Percentiles rank a stretch among this genome's conserved stretches.
Conservation (phyloP, 2,797 vertebrate species). For the Esox masquinongy region DNA sequence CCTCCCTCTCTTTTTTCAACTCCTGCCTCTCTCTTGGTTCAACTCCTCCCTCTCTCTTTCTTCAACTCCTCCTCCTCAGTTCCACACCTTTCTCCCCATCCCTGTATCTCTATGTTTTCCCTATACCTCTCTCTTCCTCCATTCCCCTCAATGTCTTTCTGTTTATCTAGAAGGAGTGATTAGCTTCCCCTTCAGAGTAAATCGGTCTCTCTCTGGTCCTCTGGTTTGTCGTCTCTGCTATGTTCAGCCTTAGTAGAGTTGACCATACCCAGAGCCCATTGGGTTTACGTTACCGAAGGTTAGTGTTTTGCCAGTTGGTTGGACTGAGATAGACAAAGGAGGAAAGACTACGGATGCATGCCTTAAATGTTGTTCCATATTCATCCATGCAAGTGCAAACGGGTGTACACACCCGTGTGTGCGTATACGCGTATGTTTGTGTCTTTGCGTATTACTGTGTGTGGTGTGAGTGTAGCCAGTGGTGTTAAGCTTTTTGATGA, state of each 20-base stretch:
- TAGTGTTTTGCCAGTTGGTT: neutral
- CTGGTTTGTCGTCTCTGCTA: neutral
- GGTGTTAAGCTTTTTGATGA: slow-evolving; percentile 4
- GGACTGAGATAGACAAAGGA: neutral
- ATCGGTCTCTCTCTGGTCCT: no score
- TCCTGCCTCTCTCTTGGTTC: neutral
- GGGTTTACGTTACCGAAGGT: no score
- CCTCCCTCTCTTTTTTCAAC: neutral
- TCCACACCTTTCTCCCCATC: neutral
- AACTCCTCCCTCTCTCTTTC: neutral
- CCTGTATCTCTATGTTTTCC: neutral
- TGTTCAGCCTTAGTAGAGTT: no score
- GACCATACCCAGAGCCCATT: no score
- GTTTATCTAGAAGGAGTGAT: neutral
- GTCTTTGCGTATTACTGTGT: slow-evolving; percentile 8
- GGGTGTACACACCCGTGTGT: neutral
- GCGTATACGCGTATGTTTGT: neutral
- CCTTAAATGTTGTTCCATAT: no score
- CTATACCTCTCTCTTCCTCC: neutral
- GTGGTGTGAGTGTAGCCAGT: neutral
- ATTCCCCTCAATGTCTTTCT: neutral
- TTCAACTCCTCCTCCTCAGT: neutral
- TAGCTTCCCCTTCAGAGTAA: neutral
- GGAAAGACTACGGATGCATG: neutral
- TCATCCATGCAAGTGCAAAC: no score